A percentile compares a stretch with the other conserved stretches of the same genome.
Evolutionary conservation across 2,888 invertebrate species (phyloP).

Genomic region (Gasteruption jaculator): DNA sequence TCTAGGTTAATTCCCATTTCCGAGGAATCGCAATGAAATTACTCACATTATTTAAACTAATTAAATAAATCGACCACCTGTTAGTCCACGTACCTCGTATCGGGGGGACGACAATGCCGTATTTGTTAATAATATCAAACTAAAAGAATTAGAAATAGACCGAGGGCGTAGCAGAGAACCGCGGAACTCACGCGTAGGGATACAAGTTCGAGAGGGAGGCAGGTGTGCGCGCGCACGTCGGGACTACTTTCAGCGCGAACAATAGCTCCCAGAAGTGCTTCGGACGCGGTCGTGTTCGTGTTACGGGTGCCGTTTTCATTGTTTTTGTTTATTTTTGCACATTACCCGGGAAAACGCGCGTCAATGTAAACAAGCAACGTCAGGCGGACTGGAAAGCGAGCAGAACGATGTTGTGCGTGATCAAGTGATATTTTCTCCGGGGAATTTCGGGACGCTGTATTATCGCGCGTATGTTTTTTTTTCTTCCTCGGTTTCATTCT

Average conservation of each 20-base stretch:
- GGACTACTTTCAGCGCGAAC: constrained; percentile 52
- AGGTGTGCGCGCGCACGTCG: constrained; percentile 47
- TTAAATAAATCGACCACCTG: too few species aligned
- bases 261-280: constrained; percentile 51
- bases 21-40: too few species aligned
- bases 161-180: too few species aligned
- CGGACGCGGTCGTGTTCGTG: constrained; percentile 48
- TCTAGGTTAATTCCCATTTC: too few species aligned
- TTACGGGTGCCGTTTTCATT: constrained; percentile 37
- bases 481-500: background rate
- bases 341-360: constrained; percentile 28
- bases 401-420: constrained; percentile 33
- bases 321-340: constrained; percentile 28
- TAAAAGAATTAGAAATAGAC: too few species aligned
- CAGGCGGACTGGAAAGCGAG: constrained; percentile 19
- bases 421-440: too few species aligned
- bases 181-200: constrained; percentile 31
- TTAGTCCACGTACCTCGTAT: too few species aligned
- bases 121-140: too few species aligned
- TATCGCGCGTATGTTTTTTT: constrained; percentile 22
- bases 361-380: constrained; percentile 33
- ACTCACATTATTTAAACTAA: too few species aligned
- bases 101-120: too few species aligned
- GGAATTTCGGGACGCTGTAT: too few species aligned
- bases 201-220: constrained; percentile 37